These are phyloP conservation scores for Ptilonorhynchus violaceus DNA, from an alignment of 2,113 vertebrate species.

Conservation along the genomic window DNA sequence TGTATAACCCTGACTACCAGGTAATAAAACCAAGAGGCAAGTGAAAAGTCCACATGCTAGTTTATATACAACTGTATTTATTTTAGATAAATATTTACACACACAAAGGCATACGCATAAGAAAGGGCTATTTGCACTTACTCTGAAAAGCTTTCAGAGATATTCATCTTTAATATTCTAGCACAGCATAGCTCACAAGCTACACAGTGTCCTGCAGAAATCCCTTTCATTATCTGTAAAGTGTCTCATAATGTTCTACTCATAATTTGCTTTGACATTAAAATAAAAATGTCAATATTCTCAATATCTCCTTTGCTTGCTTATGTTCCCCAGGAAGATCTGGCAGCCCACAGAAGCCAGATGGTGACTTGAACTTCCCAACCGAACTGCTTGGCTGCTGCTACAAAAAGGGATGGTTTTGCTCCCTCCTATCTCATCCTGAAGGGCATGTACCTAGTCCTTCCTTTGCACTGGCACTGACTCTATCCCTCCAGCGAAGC, in stretches of 20 bases:
- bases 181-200: background rate
- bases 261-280: conserved; percentile 34
- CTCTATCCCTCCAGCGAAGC: background rate
- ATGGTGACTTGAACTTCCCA: conserved; percentile 23
- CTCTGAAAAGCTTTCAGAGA: background rate
- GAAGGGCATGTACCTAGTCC: background rate
- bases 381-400: background rate
- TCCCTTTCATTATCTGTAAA: conserved; percentile 9
- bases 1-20: background rate
- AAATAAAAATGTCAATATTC: conserved; percentile 28
- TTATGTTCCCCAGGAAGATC: background rate
- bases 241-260: conserved; percentile 1
- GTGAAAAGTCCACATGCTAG: background rate
- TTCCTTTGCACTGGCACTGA: background rate
- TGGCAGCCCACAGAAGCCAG: conserved; percentile 7
- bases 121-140: background rate
- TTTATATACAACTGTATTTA: background rate
- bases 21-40: background rate
- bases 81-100: background rate
- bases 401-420: background rate
- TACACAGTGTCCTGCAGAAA: background rate
- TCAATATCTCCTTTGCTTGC: background rate
- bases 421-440: background rate
- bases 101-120: background rate
- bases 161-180: background rate